phyloP scores from a whole-genome alignment of 2,797 vertebrate species.

The Emydoidea blandingii region DNA sequence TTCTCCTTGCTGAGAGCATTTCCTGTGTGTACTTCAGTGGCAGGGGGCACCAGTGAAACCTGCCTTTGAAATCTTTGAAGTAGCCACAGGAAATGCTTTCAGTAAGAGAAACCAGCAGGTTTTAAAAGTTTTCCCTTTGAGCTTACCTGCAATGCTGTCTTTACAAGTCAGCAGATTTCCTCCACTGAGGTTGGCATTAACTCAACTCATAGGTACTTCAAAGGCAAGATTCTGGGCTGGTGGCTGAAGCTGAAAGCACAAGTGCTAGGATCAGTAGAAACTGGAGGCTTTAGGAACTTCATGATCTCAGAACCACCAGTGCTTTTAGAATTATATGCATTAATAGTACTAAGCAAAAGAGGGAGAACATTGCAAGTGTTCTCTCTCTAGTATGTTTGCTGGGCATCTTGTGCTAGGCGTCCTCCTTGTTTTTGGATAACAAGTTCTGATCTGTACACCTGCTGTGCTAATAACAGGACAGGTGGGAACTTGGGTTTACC shows the following conservation, averaged over 20 bases:
- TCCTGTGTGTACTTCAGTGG: no score
- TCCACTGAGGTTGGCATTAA: accelerated
- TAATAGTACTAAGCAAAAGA: neutral
- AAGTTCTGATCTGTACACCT: accelerated
- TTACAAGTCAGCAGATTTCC: conserved; percentile 13
- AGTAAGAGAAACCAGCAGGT: conserved; percentile 6
- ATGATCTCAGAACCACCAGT: neutral
- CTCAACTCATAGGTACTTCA: conserved; percentile 5
- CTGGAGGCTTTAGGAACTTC: neutral
- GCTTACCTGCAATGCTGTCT: neutral
- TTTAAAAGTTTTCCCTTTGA: neutral
- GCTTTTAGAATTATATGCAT: neutral
- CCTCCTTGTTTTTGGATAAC: neutral
- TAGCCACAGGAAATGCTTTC: neutral
- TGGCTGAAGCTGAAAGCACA: neutral
- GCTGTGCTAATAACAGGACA: accelerated
- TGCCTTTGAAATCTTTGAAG: neutral
- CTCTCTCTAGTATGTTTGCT: neutral
- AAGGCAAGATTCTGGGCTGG: neutral
- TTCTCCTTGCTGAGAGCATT: neutral
- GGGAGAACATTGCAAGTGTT: neutral
- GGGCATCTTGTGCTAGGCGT: neutral
- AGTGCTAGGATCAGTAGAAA: accelerated
- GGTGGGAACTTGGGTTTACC: neutral
- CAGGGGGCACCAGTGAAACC: neutral